Conservation (phyloP, 2,113 vertebrate species). For the Ictalurus furcatus region DNA sequence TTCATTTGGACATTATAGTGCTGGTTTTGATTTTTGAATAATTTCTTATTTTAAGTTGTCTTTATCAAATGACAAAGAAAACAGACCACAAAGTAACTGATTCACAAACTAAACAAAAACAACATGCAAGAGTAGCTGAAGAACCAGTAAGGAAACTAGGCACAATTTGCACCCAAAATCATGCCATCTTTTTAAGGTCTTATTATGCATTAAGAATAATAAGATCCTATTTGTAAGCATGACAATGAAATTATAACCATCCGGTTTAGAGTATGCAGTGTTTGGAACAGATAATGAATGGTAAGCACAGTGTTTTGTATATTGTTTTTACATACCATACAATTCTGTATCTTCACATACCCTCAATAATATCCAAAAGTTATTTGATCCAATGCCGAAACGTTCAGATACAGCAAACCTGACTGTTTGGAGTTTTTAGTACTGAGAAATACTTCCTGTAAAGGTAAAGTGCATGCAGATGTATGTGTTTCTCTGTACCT, state of each 20-base stretch:
- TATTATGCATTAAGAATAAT: not conserved
- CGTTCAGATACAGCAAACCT: not conserved
- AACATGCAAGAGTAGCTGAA: not conserved
- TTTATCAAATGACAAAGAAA: not conserved
- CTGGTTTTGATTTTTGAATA: not conserved
- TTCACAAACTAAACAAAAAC: not conserved
- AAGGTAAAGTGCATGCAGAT: constrained; percentile 3
- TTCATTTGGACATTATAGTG: not conserved
- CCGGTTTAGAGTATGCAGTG: not conserved
- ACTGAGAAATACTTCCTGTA: constrained; percentile 6
- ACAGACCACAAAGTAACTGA: not conserved
- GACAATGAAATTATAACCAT: not conserved
- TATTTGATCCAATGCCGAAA: not conserved
- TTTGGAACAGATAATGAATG: not conserved
- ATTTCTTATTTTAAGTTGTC: not conserved
- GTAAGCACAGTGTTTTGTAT: not conserved
- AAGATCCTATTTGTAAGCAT: not conserved
- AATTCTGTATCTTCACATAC: constrained; percentile 3
- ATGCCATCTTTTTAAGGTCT: not conserved
- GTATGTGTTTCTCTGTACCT: constrained; percentile 31
- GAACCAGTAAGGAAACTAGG: not conserved
- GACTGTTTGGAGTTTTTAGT: constrained; percentile 10
- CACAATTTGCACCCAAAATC: not conserved
- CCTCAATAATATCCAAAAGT: not conserved
- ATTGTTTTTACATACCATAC: constrained; percentile 28